Conservation (phyloP, 2,888 invertebrate genomes). For the Ophion obscuratus region DNA sequence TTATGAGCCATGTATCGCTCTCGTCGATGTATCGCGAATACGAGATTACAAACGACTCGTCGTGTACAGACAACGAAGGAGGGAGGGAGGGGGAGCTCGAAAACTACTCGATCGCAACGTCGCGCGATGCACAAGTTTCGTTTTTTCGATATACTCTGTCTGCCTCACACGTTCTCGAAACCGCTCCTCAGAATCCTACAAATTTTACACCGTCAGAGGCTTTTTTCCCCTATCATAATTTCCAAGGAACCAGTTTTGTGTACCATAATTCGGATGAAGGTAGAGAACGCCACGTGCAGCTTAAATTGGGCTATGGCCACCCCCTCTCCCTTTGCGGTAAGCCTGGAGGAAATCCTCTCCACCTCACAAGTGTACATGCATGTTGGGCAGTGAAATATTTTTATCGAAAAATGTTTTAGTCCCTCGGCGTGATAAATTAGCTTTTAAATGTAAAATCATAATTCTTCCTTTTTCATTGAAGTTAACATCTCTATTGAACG, state of each 20-base stretch:
- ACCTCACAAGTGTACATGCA: no score
- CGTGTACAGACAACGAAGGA: not conserved
- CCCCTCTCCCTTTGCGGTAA: no score
- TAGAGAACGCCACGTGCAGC: not conserved
- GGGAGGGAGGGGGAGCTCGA: not conserved
- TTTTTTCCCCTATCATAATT: not conserved
- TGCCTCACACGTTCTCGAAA: not conserved
- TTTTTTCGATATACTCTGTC: not conserved
- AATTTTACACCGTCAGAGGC: not conserved
- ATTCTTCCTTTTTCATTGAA: no score
- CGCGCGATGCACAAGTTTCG: slow-evolving; percentile 7
- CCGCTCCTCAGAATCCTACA: not conserved
- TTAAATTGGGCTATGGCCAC: not conserved
- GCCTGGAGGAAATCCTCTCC: no score
- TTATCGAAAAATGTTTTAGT: no score
- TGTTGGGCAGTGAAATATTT: no score
- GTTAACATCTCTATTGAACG: no score
- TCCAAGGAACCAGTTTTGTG: not conserved
- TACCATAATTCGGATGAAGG: not conserved
- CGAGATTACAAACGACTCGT: slow-evolving; percentile 31
- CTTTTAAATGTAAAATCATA: no score
- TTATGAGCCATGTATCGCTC: slow-evolving; percentile 37
- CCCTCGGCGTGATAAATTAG: no score
- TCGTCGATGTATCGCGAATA: slow-evolving; percentile 43
- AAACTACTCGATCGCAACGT: slow-evolving; percentile 1